Conservation (phyloP, 37 sponge, comb jelly and placozoan species). For the Haliclona indistincta region DNA sequence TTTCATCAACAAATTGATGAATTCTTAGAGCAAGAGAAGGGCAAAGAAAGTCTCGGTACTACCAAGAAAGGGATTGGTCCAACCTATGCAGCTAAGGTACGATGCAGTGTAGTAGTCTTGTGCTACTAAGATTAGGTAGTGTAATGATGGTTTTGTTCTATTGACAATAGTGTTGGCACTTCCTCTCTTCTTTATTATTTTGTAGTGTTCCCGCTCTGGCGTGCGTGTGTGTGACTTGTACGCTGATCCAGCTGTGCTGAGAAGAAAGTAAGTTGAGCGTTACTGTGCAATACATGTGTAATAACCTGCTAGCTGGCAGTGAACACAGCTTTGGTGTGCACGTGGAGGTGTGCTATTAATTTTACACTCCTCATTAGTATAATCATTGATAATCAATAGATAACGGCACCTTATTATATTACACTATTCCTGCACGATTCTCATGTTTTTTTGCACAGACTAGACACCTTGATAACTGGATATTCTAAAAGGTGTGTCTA, state of each 20-base stretch:
- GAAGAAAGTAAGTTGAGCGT: conserved; percentile 37
- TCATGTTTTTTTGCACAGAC: conserved; percentile 13
- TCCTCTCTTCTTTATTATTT: neutral
- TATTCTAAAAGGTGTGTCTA: conserved; percentile 28
- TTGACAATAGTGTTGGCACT: no score
- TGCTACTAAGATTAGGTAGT: neutral
- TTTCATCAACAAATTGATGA: conserved; percentile 89
- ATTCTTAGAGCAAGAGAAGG: conserved; percentile 77
- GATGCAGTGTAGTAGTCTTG: neutral
- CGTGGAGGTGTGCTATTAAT: no score
- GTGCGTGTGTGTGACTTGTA: conserved; percentile 87
- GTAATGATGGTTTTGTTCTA: neutral
- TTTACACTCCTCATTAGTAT: no score
- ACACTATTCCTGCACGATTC: neutral
- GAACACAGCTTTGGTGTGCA: no score
- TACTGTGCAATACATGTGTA: neutral
- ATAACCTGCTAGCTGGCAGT: neutral
- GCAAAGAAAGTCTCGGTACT: conserved; percentile 84
- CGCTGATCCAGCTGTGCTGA: conserved; percentile 46
- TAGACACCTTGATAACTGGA: conserved; percentile 35
- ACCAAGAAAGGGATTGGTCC: conserved; percentile 99
- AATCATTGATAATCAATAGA: neutral
- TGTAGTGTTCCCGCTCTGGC: conserved; percentile 55
- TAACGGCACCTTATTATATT: neutral
- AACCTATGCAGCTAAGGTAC: conserved; percentile 84